A percentile compares a stretch with the other conserved stretches of the same genome.
Conservation (phyloP, 2,797 vertebrate genomes). For the Gallinago nigripennis region DNA sequence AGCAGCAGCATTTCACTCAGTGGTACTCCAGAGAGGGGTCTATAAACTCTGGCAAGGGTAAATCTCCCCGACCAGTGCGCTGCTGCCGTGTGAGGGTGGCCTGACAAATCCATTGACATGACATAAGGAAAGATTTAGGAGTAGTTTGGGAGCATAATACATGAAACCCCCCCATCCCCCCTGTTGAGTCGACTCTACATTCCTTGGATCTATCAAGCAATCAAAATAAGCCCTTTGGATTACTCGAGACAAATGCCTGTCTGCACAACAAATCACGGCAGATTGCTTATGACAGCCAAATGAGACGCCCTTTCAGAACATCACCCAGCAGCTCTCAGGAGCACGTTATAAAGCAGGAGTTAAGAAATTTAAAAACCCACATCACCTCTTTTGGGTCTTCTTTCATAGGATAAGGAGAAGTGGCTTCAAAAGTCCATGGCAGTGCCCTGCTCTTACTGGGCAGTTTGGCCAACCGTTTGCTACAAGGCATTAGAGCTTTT, state of each 20-base stretch:
- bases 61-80: background rate
- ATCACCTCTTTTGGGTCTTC: background rate
- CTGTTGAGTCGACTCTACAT: background rate
- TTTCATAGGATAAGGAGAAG: background rate
- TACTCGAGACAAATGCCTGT: slow-evolving; percentile 46
- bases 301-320: slow-evolving; percentile 12
- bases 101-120: slow-evolving; percentile 7
- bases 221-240: slow-evolving; percentile 59
- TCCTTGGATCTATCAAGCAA: slow-evolving; percentile 26
- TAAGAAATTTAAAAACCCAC: background rate
- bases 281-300: slow-evolving; percentile 45
- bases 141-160: slow-evolving; percentile 51
- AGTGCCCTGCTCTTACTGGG: background rate
- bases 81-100: background rate
- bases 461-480: background rate
- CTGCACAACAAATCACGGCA: slow-evolving; percentile 15
- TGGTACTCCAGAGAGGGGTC: background rate
- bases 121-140: slow-evolving; percentile 47
- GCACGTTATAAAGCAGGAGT: background rate
- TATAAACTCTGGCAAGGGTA: background rate
- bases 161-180: background rate
- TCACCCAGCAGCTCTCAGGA: background rate
- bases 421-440: background rate
- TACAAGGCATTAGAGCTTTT: slow-evolving; percentile 39
- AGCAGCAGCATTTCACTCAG: background rate